phyloP scores from a whole-genome alignment of 53 echinoderm and acorn worm genomes.

The Mesocentrotus franciscanus region DNA sequence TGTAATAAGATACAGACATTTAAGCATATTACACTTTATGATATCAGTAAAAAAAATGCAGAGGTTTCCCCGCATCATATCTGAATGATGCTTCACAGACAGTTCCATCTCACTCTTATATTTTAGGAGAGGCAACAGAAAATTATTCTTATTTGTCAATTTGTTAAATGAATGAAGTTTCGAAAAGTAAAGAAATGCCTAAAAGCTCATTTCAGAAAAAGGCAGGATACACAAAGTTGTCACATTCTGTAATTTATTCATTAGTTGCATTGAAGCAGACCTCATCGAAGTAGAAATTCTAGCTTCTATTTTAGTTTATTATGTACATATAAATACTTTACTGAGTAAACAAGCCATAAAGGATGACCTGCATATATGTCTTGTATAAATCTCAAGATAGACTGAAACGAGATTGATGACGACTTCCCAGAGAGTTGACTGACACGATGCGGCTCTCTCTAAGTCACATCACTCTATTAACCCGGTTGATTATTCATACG shows the following conservation, averaged over 20 bases:
- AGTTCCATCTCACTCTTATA: no score
- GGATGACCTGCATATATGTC: background rate
- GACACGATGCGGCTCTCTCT: background rate
- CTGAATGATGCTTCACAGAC: no score
- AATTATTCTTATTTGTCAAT: no score
- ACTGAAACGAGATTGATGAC: background rate
- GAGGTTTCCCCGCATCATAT: no score
- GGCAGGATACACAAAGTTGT: background rate
- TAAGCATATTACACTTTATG: no score
- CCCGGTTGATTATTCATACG: constrained; percentile 50
- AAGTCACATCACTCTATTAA: constrained; percentile 18
- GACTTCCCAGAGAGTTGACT: background rate
- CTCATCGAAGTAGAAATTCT: background rate
- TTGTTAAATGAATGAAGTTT: no score
- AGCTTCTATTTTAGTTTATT: background rate
- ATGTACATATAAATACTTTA: background rate
- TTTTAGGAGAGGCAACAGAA: no score
- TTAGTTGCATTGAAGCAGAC: background rate
- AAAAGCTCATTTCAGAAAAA: background rate
- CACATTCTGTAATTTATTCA: background rate
- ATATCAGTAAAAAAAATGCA: no score
- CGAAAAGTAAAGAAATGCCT: background rate
- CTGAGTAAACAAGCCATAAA: background rate
- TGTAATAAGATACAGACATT: no score
- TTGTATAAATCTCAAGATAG: background rate